Evolutionary conservation across 2,113 vertebrate species (phyloP).

Genomic region (Zeus faber): DNA sequence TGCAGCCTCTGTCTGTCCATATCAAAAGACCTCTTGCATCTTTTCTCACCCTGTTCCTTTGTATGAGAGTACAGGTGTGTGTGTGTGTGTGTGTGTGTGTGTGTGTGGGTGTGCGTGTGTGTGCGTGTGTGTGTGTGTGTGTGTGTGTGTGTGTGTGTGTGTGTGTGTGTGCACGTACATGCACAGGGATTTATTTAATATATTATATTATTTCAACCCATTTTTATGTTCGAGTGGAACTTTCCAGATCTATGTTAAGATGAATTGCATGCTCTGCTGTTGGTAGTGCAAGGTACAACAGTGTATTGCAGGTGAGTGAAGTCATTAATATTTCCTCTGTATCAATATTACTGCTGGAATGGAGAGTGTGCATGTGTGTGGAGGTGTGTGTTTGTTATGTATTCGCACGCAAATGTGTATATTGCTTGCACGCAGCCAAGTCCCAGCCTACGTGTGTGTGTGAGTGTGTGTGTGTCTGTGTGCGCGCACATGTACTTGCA

Average conservation of each 20-base stretch:
- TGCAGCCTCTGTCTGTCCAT: no score
- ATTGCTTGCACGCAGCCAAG: no score
- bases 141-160: neutral
- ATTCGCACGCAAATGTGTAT: no score
- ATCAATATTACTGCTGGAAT: constrained; percentile 68
- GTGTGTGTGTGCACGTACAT: constrained; percentile 26
- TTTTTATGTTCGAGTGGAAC: constrained; percentile 30
- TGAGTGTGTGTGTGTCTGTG: constrained; percentile 8
- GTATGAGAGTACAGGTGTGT: neutral
- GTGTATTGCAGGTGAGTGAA: constrained; percentile 72
- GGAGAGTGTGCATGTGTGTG: constrained; percentile 19
- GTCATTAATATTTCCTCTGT: constrained; percentile 76
- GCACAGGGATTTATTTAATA: constrained; percentile 17
- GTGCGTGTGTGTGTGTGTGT: neutral
- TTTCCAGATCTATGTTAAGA: constrained; percentile 59
- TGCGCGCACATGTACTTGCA: neutral
- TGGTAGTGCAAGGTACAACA: constrained; percentile 68
- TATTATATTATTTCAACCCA: constrained; percentile 54
- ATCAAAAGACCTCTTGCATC: no score
- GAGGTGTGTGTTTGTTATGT: constrained; percentile 20
- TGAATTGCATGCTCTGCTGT: constrained; percentile 65
- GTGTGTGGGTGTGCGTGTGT: neutral
- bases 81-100: neutral
- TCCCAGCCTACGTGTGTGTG: constrained; percentile 10
- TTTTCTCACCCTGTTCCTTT: no score